phyloP scores from a whole-genome alignment of 2,888 invertebrate genomes.

The Amphipyra berbera region DNA sequence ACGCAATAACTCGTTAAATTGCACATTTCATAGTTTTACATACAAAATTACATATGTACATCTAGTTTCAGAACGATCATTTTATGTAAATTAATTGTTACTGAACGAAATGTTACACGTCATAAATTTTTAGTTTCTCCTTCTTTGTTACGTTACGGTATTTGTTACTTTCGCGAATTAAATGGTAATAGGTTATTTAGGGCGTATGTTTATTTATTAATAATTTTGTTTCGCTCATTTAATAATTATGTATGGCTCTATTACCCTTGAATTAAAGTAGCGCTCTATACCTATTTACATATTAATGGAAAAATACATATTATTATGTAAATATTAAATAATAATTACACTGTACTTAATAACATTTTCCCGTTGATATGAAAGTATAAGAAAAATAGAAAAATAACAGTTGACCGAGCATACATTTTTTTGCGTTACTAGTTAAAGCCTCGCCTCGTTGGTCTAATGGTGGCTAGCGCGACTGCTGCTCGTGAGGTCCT shows the following conservation, averaged over 20 bases:
- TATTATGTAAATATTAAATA: too few species aligned
- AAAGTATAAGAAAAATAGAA: too few species aligned
- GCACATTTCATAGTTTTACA: conserved; percentile 9
- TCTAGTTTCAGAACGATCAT: conserved; percentile 12
- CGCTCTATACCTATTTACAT: too few species aligned
- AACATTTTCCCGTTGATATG: too few species aligned
- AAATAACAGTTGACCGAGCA: too few species aligned
- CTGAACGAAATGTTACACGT: conserved; percentile 41
- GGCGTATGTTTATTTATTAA: conserved; percentile 16
- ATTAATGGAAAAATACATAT: too few species aligned
- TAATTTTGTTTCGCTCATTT: conserved; percentile 5
- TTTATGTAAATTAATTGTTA: conserved; percentile 34
- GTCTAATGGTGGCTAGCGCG: too few species aligned
- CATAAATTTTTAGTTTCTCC: conserved; percentile 54
- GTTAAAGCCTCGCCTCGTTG: too few species aligned
- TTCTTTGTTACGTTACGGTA: conserved; percentile 19
- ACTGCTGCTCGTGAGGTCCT: too few species aligned
- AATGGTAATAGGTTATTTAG: conserved; percentile 27
- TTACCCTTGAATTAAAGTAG: conserved; percentile 16
- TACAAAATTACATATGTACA: conserved; percentile 15
- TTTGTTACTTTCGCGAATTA: conserved; percentile 38
- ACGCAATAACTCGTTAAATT: conserved; percentile 45
- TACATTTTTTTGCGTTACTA: too few species aligned
- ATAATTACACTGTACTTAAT: too few species aligned
- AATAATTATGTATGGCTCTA: conserved; percentile 27